A percentile compares a stretch with the other conserved stretches of the same genome.
Conservation (phyloP, 2,888 invertebrate genomes). For the Seira sanloemensis region DNA sequence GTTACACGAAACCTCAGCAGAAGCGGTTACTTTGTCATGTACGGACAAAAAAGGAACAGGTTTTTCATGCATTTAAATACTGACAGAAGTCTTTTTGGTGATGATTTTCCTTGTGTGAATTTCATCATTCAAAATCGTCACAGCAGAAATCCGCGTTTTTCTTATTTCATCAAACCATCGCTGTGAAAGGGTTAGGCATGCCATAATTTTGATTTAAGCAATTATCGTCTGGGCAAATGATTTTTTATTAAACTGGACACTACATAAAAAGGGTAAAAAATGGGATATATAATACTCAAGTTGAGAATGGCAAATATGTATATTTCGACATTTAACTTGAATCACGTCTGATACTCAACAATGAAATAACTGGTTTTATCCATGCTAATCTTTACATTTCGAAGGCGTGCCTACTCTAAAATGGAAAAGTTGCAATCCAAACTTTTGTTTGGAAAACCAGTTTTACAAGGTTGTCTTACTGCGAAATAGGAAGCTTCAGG, state of each 20-base stretch:
- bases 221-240: too few species aligned
- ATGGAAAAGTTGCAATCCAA: neutral
- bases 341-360: too few species aligned
- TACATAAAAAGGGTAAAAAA: too few species aligned
- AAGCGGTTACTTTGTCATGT: too few species aligned
- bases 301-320: too few species aligned
- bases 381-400: neutral
- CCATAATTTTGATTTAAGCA: too few species aligned
- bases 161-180: neutral
- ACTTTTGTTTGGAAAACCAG: neutral
- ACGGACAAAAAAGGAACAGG: neutral
- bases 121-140: neutral
- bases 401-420: neutral
- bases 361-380: neutral
- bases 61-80: neutral
- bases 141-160: neutral
- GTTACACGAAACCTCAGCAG: neutral
- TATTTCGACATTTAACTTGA: too few species aligned
- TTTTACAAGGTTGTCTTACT: neutral
- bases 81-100: neutral
- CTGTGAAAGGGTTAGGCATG: too few species aligned
- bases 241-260: neutral
- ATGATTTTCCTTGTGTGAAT: neutral
- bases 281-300: too few species aligned
- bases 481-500: neutral